Evolutionary conservation across 2,888 invertebrate species (phyloP).

Genomic region (Callyntrura guangdongensis): DNA sequence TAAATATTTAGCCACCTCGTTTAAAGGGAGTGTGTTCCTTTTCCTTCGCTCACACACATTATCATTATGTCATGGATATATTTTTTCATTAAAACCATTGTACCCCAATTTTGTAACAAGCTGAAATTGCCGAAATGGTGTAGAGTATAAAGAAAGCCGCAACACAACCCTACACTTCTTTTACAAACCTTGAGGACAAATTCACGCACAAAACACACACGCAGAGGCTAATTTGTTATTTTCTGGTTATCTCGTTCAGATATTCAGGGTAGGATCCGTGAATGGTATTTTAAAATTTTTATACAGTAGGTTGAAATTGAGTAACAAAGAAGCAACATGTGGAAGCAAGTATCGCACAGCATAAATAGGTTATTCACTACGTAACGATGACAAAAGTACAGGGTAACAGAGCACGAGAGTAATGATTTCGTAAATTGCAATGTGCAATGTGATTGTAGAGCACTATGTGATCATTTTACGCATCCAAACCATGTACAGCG

Average conservation of each 20-base stretch:
- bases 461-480: constrained; percentile 41
- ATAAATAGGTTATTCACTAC: no score
- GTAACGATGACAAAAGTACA: no score
- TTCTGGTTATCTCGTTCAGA: neutral
- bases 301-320: no score
- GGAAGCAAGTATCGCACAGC: neutral
- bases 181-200: constrained; percentile 65
- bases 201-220: constrained; percentile 49
- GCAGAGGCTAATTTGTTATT: constrained; percentile 67
- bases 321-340: no score
- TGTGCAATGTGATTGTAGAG: constrained; percentile 12
- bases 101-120: constrained; percentile 30
- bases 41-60: neutral
- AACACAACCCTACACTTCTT: neutral
- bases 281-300: no score
- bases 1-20: constrained; percentile 77
- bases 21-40: constrained; percentile 29
- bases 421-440: neutral
- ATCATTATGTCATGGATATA: neutral
- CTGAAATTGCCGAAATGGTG: no score
- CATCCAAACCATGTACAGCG: neutral
- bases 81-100: neutral
- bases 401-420: no score
- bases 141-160: constrained; percentile 8
- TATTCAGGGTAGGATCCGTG: no score